Evolutionary conservation across 2,797 vertebrate genomes (phyloP).

Genomic region (Phoxinus dragarum): DNA sequence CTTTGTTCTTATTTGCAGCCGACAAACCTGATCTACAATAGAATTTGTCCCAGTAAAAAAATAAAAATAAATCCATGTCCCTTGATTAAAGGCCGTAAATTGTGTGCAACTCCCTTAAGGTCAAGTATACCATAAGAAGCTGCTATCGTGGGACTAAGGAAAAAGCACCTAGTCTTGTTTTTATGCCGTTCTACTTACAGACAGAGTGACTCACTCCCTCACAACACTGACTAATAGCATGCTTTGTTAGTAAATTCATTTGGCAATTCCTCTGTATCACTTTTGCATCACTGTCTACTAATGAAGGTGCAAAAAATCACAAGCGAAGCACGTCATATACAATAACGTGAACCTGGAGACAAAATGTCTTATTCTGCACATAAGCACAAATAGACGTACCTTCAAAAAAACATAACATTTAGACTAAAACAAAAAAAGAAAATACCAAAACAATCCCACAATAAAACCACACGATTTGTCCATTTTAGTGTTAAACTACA

Average conservation of each 20-base stretch:
- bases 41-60: neutral
- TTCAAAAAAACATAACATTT: slow-evolving; percentile 22
- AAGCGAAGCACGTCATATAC: slow-evolving; percentile 25
- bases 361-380: slow-evolving; percentile 16
- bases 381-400: slow-evolving; percentile 49
- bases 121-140: slow-evolving; percentile 1
- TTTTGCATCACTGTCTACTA: slow-evolving; percentile 21
- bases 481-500: slow-evolving; percentile 69
- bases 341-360: slow-evolving; percentile 20
- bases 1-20: slow-evolving; percentile 23
- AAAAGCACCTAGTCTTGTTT: slow-evolving; percentile 12
- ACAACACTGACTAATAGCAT: slow-evolving; percentile 15
- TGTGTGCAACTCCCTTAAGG: slow-evolving; percentile 18
- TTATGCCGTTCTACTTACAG: neutral
- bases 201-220: slow-evolving; percentile 25
- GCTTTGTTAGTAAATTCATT: slow-evolving; percentile 18
- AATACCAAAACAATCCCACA: slow-evolving; percentile 30
- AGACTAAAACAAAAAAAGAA: neutral
- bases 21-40: slow-evolving; percentile 28
- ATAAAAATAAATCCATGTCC: neutral
- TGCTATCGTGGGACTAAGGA: neutral
- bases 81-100: slow-evolving; percentile 10
- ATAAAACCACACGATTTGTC: slow-evolving; percentile 42
- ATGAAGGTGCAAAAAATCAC: slow-evolving; percentile 34
- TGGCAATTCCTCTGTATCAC: slow-evolving; percentile 9